Evolutionary conservation across 2,113 vertebrate genomes (phyloP).

Genomic region (Sterrhoptilus dennistouni): DNA sequence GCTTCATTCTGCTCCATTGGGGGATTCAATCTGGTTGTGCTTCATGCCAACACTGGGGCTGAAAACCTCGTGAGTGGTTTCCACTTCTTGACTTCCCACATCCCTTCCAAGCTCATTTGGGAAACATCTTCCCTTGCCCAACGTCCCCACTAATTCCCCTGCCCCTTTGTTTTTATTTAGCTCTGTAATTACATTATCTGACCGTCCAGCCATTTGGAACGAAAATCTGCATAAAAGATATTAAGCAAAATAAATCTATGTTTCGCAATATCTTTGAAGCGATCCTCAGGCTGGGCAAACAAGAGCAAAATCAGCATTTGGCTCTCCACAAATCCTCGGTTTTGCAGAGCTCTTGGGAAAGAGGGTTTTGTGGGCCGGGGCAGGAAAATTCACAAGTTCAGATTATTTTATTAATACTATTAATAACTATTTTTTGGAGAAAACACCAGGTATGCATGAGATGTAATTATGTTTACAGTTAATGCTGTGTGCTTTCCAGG

Average conservation of each 20-base stretch:
- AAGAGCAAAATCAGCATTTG: not conserved
- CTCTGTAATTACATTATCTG: constrained; percentile 9
- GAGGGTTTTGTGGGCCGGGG: not conserved
- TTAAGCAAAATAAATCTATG: not conserved
- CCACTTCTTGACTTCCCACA: constrained; percentile 1
- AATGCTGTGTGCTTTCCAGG: not conserved
- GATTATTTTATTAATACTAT: not conserved
- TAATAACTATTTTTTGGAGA: not conserved
- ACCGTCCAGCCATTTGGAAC: not conserved
- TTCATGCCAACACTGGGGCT: accelerated
- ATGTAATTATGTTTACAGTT: not conserved
- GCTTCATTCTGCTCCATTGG: accelerated
- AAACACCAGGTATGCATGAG: not conserved
- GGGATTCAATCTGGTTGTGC: not conserved
- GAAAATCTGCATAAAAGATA: constrained; percentile 25
- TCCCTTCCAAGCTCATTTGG: not conserved
- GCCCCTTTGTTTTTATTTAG: constrained; percentile 29
- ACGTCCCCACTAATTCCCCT: not conserved
- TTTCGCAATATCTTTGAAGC: constrained; percentile 16
- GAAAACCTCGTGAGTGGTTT: not conserved
- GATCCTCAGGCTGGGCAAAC: not conserved
- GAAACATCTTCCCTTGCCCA: constrained; percentile 23
- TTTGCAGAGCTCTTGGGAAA: not conserved
- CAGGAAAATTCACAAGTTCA: not conserved
- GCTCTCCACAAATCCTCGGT: not conserved